Evolutionary conservation across 92 coral and sea anemone genomes (phyloP).

Genomic region (Bergia sp.): DNA sequence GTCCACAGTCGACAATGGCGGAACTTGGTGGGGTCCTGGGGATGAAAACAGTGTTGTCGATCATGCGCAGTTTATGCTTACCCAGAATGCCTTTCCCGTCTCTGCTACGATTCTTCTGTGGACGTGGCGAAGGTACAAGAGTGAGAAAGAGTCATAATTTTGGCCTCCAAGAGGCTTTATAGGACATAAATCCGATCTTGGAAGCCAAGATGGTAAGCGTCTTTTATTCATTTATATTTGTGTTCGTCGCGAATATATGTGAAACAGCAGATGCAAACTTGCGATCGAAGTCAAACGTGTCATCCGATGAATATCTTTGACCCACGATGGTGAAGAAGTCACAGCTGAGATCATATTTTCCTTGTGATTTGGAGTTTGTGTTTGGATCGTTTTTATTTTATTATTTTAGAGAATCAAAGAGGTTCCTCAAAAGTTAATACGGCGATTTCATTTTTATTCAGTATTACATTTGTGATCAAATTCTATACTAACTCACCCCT

Average conservation of each 20-base stretch:
- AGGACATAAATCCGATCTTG: slow-evolving; percentile 47
- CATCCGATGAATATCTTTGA: slow-evolving; percentile 5
- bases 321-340: slow-evolving; percentile 36
- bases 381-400: not conserved
- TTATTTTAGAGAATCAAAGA: not conserved
- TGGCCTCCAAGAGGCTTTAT: slow-evolving; percentile 86
- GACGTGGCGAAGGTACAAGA: slow-evolving; percentile 89
- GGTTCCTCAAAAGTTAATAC: not conserved
- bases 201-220: slow-evolving; percentile 80
- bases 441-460: not conserved
- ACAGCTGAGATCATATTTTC: slow-evolving; percentile 37
- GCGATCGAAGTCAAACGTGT: slow-evolving; percentile 30
- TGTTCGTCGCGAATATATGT: not conserved
- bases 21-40: not conserved
- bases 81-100: slow-evolving; percentile 72
- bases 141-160: slow-evolving; percentile 58
- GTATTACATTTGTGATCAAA: not conserved
- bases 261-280: not conserved
- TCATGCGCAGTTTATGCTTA: slow-evolving; percentile 64
- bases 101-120: slow-evolving; percentile 85
- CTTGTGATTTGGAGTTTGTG: not conserved
- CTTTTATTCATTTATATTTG: slow-evolving; percentile 20
- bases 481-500: not conserved
- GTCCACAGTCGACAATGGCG: too few relatives aligned
- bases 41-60: not conserved